These are phyloP conservation scores for Drosophila affinis DNA, from an alignment of 2,888 invertebrate genomes.

Conservation along the genomic window DNA sequence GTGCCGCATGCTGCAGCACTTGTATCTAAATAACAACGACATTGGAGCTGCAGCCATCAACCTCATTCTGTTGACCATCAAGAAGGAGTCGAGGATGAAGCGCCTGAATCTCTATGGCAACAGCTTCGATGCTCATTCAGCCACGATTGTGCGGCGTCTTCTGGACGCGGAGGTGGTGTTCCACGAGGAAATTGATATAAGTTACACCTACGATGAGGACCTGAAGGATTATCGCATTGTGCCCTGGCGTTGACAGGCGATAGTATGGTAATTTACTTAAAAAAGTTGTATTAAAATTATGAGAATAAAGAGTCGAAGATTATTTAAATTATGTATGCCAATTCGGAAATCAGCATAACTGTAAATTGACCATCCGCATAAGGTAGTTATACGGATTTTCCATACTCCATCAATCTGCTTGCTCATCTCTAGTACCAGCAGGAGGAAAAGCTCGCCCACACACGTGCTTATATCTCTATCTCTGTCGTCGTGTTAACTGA, in stretches of 20 bases:
- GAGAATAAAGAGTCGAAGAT: neutral
- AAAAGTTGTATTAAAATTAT: neutral
- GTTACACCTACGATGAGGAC: constrained; percentile 69
- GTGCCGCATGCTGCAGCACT: constrained; percentile 62
- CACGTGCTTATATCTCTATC: constrained; percentile 12
- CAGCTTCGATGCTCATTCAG: constrained; percentile 63
- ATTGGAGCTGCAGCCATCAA: constrained; percentile 70
- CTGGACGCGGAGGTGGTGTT: constrained; percentile 68
- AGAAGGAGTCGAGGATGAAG: constrained; percentile 72
- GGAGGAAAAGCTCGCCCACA: neutral
- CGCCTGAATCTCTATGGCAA: constrained; percentile 78
- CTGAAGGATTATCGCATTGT: constrained; percentile 71
- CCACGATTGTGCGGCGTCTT: constrained; percentile 71
- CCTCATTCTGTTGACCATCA: constrained; percentile 71
- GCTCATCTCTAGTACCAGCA: neutral
- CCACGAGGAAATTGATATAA: constrained; percentile 67
- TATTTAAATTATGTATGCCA: neutral
- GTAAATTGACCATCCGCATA: too few species aligned
- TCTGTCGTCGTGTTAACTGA: constrained; percentile 6
- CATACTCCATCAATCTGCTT: neutral
- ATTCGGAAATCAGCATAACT: too few species aligned
- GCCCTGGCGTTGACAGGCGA: constrained; percentile 55
- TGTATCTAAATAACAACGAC: constrained; percentile 75
- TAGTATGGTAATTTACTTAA: too few species aligned
- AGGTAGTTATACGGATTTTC: too few species aligned